Evolutionary conservation across 2,888 invertebrate species (phyloP).

Genomic region (Apantesis nais): DNA sequence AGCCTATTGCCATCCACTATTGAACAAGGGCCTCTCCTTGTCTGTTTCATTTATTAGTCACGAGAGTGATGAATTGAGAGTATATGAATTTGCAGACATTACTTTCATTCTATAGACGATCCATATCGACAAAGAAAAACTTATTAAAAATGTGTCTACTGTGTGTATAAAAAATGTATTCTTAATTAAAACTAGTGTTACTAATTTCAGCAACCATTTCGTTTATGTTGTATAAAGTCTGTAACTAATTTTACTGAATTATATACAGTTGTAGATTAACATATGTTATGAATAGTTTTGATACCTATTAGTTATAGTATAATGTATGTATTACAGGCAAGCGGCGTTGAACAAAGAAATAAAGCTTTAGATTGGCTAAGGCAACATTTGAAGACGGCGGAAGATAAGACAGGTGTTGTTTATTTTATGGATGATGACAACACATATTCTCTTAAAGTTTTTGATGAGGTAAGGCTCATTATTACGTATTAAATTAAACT

Average conservation of each 20-base stretch:
- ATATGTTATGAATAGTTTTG: conserved; percentile 14
- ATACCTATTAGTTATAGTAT: neutral
- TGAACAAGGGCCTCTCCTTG: too few species aligned
- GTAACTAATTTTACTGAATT: conserved; percentile 4
- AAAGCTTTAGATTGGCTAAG: conserved; percentile 93
- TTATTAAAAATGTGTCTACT: neutral
- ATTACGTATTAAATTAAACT: neutral
- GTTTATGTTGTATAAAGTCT: conserved; percentile 4
- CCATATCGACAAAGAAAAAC: neutral
- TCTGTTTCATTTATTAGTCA: too few species aligned
- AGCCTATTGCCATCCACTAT: too few species aligned
- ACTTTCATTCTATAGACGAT: neutral
- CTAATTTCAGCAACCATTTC: neutral
- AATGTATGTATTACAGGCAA: conserved; percentile 77
- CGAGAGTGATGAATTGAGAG: too few species aligned
- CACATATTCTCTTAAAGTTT: conserved; percentile 94
- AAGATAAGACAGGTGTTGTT: conserved; percentile 89
- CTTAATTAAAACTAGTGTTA: neutral
- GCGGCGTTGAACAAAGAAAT: conserved; percentile 97
- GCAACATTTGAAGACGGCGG: conserved; percentile 81
- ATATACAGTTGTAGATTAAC: conserved; percentile 24
- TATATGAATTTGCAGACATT: too few species aligned
- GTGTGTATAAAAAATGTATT: conserved; percentile 1
- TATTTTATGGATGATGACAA: conserved; percentile 99
- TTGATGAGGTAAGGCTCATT: conserved; percentile 90